Percentiles rank a stretch among this genome's conserved stretches.
Conservation (phyloP, 2,888 invertebrate species). For the Norana najaformis region DNA sequence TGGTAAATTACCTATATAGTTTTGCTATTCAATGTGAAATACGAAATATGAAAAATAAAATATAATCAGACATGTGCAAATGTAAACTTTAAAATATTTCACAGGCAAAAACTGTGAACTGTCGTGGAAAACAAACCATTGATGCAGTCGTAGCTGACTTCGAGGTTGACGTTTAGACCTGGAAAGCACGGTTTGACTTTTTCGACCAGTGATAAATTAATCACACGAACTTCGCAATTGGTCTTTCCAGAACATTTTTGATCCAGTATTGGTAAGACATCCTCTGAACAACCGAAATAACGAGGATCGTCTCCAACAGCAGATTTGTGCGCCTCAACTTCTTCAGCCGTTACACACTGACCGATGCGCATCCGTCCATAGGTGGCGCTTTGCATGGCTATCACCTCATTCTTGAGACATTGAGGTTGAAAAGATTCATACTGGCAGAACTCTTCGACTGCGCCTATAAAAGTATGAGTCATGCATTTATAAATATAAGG, state of each 20-base stretch:
- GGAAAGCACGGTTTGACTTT: slow-evolving; percentile 24
- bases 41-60: too few species aligned
- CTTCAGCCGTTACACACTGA: slow-evolving; percentile 20
- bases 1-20: too few species aligned
- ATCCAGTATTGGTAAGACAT: slow-evolving; percentile 27
- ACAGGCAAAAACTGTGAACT: too few species aligned
- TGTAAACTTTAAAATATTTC: too few species aligned
- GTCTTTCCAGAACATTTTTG: slow-evolving; percentile 29
- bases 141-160: slow-evolving; percentile 31
- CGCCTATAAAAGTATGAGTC: too few species aligned
- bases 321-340: not conserved
- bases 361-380: slow-evolving; percentile 30
- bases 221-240: slow-evolving; percentile 21
- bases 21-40: too few species aligned
- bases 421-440: too few species aligned
- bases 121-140: slow-evolving; percentile 36
- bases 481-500: too few species aligned
- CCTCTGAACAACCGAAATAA: slow-evolving; percentile 25
- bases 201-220: slow-evolving; percentile 14
- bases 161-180: slow-evolving; percentile 31
- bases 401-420: too few species aligned
- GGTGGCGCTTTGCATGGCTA: slow-evolving; percentile 10
- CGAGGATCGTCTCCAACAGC: not conserved
- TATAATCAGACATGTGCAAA: too few species aligned
- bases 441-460: too few species aligned